Evolutionary conservation across 2,797 vertebrate genomes (phyloP).

Genomic region (Limnodromus scolopaceus): DNA sequence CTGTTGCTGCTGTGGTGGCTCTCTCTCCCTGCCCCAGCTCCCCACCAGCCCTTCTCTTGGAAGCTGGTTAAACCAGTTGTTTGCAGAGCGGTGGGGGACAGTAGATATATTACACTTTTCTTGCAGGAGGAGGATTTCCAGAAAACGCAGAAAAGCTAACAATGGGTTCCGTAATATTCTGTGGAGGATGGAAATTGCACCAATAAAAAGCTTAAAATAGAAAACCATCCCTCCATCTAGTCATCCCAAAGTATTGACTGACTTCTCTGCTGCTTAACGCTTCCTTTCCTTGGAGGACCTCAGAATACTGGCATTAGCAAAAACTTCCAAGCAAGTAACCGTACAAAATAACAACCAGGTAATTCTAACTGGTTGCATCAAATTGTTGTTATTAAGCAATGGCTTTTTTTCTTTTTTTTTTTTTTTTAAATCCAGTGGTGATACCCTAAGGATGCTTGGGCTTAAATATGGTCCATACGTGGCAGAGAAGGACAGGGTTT

Average conservation of each 20-base stretch:
- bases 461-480: fast-evolving
- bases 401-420: not conserved
- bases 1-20: not conserved
- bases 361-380: not conserved
- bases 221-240: not conserved
- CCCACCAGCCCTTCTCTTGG: not conserved
- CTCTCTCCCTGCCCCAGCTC: not conserved
- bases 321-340: not conserved
- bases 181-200: not conserved
- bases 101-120: fast-evolving
- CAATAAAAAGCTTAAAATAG: not conserved
- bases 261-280: not conserved
- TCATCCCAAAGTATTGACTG: not conserved
- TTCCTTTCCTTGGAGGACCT: not conserved
- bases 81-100: not conserved
- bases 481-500: not conserved
- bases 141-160: not conserved
- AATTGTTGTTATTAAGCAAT: not conserved
- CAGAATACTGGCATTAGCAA: not conserved
- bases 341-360: not conserved
- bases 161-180: not conserved
- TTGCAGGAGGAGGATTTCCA: not conserved
- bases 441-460: not conserved
- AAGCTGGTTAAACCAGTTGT: not conserved
- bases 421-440: not conserved